Base-by-base conservation (phyloP, 2,113 vertebrate species). In the Cygnus buccinator region DNA sequence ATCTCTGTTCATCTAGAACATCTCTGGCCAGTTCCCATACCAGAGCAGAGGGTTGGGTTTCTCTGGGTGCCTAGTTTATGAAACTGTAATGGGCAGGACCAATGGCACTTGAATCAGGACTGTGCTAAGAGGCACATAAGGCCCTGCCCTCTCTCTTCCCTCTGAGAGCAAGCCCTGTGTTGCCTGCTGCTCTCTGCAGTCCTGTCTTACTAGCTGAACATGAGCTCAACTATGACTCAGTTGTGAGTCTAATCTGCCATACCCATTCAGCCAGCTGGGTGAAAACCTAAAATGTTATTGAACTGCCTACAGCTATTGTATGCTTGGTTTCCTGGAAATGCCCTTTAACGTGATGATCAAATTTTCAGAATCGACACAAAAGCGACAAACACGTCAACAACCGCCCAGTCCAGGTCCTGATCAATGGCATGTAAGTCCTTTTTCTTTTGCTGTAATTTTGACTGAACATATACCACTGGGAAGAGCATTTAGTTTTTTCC, bases 331-430 rank as follows among this genome's bases (percentile, higher is more conserved):
- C 66, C 46, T 81, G 61, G 54, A 50, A 59, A 50, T 72, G 73
- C 61, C 28, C 55, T 94, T 41, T 89, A 91, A 50, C 7, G 4
- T 87, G 35, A 43, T 95, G 43, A 91, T 93, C 22, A 21, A 65
- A 84, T 94, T 96, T 98, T 65, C 95, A 99, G 99, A 99, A 99
- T 97, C 98, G 99, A 72, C 99, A 99, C 93, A 98, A 87, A 97
- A 99, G 95, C 1, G 99, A 99, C 97, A 98, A 98, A 20, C 98
- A 99, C 0, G 99, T 99, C 96, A 99, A 99, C 96, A 99, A 99
- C 96, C 98, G 98, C 10, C 97, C 96, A 25, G 98, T 99, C 78
- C 97, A 98, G 43, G 97, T 99, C 88, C 98, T 99, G 75, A 93
- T 98, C 19, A 96, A 99, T 76, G 98, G 98, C 97, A 97, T 97